Evolutionary conservation across 2,113 vertebrate species (phyloP), one percentile per base, ranked within the genome.

Genomic region (Crypturellus undulatus): DNA sequence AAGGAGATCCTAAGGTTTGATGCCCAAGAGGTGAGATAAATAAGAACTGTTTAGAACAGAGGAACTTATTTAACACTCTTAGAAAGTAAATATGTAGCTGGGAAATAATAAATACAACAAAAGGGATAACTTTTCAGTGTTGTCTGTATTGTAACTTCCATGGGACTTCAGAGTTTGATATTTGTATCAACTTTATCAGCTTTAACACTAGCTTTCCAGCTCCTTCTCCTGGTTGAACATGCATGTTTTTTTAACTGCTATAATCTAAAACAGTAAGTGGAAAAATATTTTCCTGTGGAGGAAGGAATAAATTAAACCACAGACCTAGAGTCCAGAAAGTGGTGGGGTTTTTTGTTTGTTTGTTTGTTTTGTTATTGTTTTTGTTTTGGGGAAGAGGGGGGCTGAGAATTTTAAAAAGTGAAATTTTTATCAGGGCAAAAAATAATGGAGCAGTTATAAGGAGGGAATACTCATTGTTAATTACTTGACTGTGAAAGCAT

Each of bases 1-100:
- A 99, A 98, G 75, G 97, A 99, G 75, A 97, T 99, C 60, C 97
- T 99, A 83, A 98, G 98, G 45, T 99, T 99, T 96, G 98, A 99
- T 97, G 98, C 99, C 64, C 98, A 99, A 96, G 98, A 99, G 99
- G 99, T 99, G 93, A 97, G 98, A 71, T 54, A 20, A 79, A 19
- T 47, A 52, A 52, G 38, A 88, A n/a, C 18, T 93, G 3, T 32
- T 80, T 49, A 59, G 51, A 71, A 54, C 7, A 51, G 68, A 52
- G 3, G 6, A 59, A 93, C 21, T 20, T 13, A 6, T 71, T 92
- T 62, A 45, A 84, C 45, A 87, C 25, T 30, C 4, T 72, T 70
- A 30, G 13, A 82, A 59, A 58, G 40, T 43, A 62, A 64, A 43
- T 2, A 0, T 42, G 4, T 20, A 47, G 5, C 18, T 75, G 20